phyloP scores from a whole-genome alignment of 1,140 invertebrate species.

The Lasioglossum albipes region DNA sequence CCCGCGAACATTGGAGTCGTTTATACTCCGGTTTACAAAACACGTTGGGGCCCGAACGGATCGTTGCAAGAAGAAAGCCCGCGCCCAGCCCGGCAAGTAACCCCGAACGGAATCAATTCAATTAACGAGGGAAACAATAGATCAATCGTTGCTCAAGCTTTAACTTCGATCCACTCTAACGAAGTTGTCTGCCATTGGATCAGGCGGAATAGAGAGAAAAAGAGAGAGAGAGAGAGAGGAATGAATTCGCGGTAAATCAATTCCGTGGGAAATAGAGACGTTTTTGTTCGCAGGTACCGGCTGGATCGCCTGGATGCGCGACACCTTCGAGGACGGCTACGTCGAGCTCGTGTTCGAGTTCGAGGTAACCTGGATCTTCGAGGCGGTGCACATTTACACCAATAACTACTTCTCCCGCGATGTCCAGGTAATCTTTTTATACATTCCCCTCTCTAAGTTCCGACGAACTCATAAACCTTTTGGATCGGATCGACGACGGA shows the following conservation, averaged over 20 bases:
- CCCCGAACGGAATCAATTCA: slow-evolving; percentile 38
- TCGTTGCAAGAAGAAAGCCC: background rate
- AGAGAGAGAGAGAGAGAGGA: background rate
- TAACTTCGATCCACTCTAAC: slow-evolving; percentile 33
- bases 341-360: slow-evolving; percentile 86
- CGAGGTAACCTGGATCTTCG: slow-evolving; percentile 85
- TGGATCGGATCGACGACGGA: background rate
- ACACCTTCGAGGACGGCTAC: slow-evolving; percentile 79
- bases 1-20: slow-evolving; percentile 10
- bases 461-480: background rate
- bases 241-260: slow-evolving; percentile 23
- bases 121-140: slow-evolving; percentile 48
- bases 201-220: no score
- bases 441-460: background rate
- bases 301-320: slow-evolving; percentile 90
- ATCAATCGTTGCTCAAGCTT: slow-evolving; percentile 37
- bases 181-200: slow-evolving; percentile 11
- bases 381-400: slow-evolving; percentile 84
- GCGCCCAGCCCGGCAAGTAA: background rate
- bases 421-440: slow-evolving; percentile 81
- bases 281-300: slow-evolving; percentile 83
- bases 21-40: slow-evolving; percentile 11
- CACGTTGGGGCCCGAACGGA: background rate
- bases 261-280: slow-evolving; percentile 15
- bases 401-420: slow-evolving; percentile 86